Percentiles rank a stretch among this genome's conserved stretches.
phyloP scores from a whole-genome alignment of 2,113 vertebrate genomes.

The Xiphophorus hellerii region DNA sequence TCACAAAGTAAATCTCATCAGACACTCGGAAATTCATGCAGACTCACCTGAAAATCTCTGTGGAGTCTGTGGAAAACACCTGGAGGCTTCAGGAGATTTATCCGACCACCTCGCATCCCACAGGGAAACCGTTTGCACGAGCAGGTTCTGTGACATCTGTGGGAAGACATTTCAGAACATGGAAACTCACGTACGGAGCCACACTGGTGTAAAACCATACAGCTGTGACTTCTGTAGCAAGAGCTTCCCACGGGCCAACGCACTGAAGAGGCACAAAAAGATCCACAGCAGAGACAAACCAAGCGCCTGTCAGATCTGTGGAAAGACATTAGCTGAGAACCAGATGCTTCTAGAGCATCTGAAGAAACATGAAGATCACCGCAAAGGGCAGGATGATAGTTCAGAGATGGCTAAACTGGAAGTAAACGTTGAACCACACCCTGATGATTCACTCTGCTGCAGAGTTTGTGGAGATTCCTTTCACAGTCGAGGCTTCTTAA shows the following conservation, averaged over 20 bases:
- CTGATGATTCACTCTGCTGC: conserved; percentile 13
- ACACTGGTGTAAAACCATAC: conserved; percentile 54
- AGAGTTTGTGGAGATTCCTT: conserved; percentile 49
- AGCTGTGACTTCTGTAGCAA: conserved; percentile 36
- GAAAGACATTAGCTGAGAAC: conserved; percentile 7
- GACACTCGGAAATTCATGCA: conserved; percentile 21
- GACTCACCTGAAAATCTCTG: conserved; percentile 5
- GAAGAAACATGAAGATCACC: conserved; percentile 9
- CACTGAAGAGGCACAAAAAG: conserved; percentile 51
- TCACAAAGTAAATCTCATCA: conserved; percentile 35
- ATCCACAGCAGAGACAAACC: conserved; percentile 32
- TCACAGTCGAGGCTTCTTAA: conserved; percentile 46
- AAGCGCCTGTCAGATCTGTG: background rate
- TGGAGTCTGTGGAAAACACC: conserved; percentile 31
- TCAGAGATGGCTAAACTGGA: background rate
- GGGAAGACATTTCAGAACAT: conserved; percentile 53
- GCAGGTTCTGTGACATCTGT: conserved; percentile 29
- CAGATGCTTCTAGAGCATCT: conserved; percentile 31
- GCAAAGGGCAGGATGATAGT: background rate
- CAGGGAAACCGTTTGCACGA: background rate
- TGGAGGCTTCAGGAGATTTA: conserved; percentile 6
- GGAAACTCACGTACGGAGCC: conserved; percentile 58
- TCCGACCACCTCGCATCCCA: conserved; percentile 29
- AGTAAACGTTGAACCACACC: background rate
- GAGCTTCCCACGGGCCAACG: conserved; percentile 48